Base-by-base conservation (phyloP, 2,113 vertebrate species). In the Oryzias woworae region DNA sequence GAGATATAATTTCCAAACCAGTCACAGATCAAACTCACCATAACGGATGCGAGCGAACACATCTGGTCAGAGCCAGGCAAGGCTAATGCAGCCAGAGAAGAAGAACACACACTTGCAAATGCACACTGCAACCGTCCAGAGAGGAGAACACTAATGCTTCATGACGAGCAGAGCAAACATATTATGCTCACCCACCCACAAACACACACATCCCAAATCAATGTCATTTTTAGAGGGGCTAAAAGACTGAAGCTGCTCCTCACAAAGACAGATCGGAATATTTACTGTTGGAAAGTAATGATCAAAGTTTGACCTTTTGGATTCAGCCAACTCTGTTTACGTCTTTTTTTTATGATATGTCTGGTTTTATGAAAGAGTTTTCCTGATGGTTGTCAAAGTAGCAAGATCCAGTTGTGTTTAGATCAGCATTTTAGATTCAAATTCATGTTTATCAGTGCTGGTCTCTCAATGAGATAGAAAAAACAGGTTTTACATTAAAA, bases 21-120 rank as follows among this genome's bases (percentile, higher is more conserved):
- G 89, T 86, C 86, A 86, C 56, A 69, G 69, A 80, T 71, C 67
- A 74, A 77, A 85, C 62, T 69, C 77, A 78, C 79, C 84, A 73
- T 88, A 80, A 71, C 85, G 42, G 67, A 89, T 42, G 18, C 24
- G 17, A 70, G 26, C 69, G 74, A 84, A 86, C 78, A 72, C 58
- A 71, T 70, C 62, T 69, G 65, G 80, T 75, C 80, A 81, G 73
- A 84, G 70, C 55, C 81, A 36, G 26, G 17, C 43, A 54, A 63
- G 71, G 84, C 70, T 47, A 87, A 79, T 42, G 62, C 53, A 64
- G 65, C 58, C 59, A 57, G 78, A 82, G 60, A 71, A 51, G 73
- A 24, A 18, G 4, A 52, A 52, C 53, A 53, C 66, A 61, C 42
- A 73, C 48, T 58, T 58, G 47, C 71, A 60, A 45, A 58, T 12